Base-by-base conservation (phyloP, 1,140 invertebrate genomes). In the Cotesia typhae region DNA sequence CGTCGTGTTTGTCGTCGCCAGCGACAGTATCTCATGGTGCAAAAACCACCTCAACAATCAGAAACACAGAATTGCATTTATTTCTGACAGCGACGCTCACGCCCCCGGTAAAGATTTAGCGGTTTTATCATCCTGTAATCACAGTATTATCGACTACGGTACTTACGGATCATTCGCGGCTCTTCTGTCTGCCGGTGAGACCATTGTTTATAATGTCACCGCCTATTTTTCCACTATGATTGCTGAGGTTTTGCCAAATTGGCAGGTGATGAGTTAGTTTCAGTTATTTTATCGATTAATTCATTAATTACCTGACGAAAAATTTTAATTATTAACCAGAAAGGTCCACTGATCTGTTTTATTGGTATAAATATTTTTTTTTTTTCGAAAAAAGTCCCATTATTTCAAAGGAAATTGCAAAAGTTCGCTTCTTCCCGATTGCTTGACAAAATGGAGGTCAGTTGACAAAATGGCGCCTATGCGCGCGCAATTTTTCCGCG, bases 101-200 rank as follows among this genome's bases (percentile, higher is more conserved):
- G 84, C 85, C 35, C 88, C 89, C 1, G 89, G 88, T 12, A 81
- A 89, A 75, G 92, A 93, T 83, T 79, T 93, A 67, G 91, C 92
- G 12, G 87, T 92, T 20, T 83, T 93, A 76, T 86, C 89, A 5
- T 83, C 87, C 4, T 92, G 91, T 79, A 90, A 92, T 83, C 91
- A 93, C 76, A 89, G 89, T 73, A 90, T 93, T 65, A 91, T 92
- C 75, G 90, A 91, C 79, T 90, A 92, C 52, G 92, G 92, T 9
- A 92, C 91, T 9, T 93, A 90, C 75, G 91, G 92, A 5, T 90
- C 91, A 71, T 92, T 92, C 88, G 90, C 89, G 3, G 91, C 91
- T 2, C 90, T 92, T 77, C 80, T 92, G 53, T 88, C 90, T 63
- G 89, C 88, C 3, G 91, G 91, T 7, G 89, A 91, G 73, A 90